Evolutionary conservation across 2,113 vertebrate species (phyloP).

Genomic region (Dipodomys spectabilis): DNA sequence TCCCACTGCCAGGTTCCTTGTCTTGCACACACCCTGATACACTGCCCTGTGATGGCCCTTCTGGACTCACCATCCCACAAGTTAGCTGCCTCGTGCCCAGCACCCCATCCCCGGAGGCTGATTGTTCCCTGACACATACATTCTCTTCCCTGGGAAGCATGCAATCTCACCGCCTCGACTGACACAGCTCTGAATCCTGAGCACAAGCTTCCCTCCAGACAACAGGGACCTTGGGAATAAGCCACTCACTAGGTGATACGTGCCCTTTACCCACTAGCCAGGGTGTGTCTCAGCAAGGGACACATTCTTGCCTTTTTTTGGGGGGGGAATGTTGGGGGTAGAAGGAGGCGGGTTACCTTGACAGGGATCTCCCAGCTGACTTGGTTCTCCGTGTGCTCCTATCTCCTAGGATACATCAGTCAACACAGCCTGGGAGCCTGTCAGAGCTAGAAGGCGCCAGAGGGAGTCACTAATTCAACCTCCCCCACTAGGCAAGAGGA

Average conservation of each 20-base stretch:
- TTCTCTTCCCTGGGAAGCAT: constrained; percentile 52
- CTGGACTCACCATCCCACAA: constrained; percentile 43
- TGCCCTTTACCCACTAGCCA: constrained; percentile 48
- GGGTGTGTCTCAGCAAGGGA: constrained; percentile 56
- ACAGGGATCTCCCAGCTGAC: constrained; percentile 72
- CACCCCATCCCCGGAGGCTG: constrained; percentile 59
- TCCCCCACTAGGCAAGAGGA: constrained; percentile 7
- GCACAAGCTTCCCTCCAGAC: constrained; percentile 19
- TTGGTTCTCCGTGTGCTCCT: constrained; percentile 65
- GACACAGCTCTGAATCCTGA: constrained; percentile 50
- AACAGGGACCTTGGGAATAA: constrained; percentile 24
- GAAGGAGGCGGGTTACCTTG: constrained; percentile 31
- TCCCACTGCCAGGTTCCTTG: constrained; percentile 13
- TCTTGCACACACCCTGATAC: constrained; percentile 13
- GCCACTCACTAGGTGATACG: constrained; percentile 28
- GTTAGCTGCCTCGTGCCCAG: constrained; percentile 25
- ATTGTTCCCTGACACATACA: constrained; percentile 67
- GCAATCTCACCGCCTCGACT: neutral
- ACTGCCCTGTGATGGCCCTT: constrained; percentile 13
- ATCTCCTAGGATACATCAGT: constrained; percentile 82
- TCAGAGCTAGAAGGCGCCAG: constrained; percentile 76
- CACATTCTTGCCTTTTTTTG: neutral
- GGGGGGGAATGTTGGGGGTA: neutral
- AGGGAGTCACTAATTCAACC: constrained; percentile 71
- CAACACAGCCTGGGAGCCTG: constrained; percentile 75